phyloP scores from a whole-genome alignment of 2,888 invertebrate genomes.

The Byasa hedistus region DNA sequence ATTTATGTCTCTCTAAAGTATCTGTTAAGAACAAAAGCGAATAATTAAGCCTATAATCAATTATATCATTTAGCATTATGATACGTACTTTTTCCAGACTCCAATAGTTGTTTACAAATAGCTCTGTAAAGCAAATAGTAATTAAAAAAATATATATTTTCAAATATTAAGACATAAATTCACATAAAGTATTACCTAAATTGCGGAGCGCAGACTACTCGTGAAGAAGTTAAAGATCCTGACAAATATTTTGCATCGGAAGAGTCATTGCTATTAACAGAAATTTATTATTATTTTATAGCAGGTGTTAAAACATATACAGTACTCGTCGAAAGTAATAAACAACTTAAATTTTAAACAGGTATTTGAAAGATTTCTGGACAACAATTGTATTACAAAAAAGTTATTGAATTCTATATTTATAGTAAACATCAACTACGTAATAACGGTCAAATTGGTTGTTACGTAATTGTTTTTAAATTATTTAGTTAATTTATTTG shows the following conservation, averaged over 20 bases:
- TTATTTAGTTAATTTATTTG: too few relatives aligned
- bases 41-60: background rate
- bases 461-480: too few relatives aligned
- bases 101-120: conserved; percentile 58
- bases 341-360: too few relatives aligned
- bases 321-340: too few relatives aligned
- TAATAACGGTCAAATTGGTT: too few relatives aligned
- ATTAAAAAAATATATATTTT: background rate
- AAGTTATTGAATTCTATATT: too few relatives aligned
- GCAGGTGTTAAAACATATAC: too few relatives aligned
- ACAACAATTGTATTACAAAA: too few relatives aligned
- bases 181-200: conserved; percentile 49
- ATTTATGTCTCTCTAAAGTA: conserved; percentile 45
- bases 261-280: conserved; percentile 48
- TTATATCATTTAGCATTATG: background rate
- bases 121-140: conserved; percentile 45
- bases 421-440: too few relatives aligned
- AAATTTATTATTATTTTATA: background rate
- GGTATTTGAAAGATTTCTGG: too few relatives aligned
- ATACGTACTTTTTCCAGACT: conserved; percentile 45
- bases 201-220: conserved; percentile 63
- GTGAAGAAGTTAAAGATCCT: conserved; percentile 58
- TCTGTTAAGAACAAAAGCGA: conserved; percentile 37
- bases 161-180: background rate
- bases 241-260: conserved; percentile 54